Base-by-base conservation (phyloP, 2,888 invertebrate genomes). In the Macropis europaea region DNA sequence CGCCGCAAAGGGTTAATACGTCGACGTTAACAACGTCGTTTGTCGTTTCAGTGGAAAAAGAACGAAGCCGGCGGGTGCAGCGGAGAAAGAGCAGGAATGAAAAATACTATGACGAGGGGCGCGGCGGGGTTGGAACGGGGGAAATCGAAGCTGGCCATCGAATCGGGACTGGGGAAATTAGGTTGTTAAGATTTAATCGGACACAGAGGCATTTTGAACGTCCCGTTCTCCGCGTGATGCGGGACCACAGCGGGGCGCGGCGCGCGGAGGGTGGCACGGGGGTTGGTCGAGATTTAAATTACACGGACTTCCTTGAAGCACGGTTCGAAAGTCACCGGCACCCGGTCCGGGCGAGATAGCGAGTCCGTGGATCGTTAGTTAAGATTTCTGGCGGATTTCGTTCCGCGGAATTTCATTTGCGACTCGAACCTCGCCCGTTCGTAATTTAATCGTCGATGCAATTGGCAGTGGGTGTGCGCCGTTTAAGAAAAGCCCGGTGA, bases 101-200 rank as follows among this genome's bases (percentile, higher is more conserved):
- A 64, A 52, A 57, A 36, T 22, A 24, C n/a, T n/a, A n/a, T n/a
- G 22, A 26, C 7, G 6, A 2, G 6, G 47, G 22, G 45, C n/a
- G 6, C 5, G 26, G 13, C 13, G 11, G 26, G 26, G 36, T 9
- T 9, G 6, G 11, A 28, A 17, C 9, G 2, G 34, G 3, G 1
- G 24, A 22, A 28, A 50, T 67, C 54, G 56, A 57, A 57, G 36
- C 11, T 2, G 2, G 56, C 52, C 34, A 53, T 62, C 62, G 61
- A 57, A 57, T 38, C 34, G 32, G 48, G 24, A 42, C 53, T 60
- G 40, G 40, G 53, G 63, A 71, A 73, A 73, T 73, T 71, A 66
- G 71, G 60, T 73, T 71, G 66, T 73, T 73, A 73, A 66, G 73
- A 54, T 73, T 71, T 66, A 73, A 73, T 73, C 66, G 60, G 66